Evolutionary conservation across 2,113 vertebrate genomes (phyloP), one percentile per base, ranked within the genome.

Genomic region (Chunga burmeisteri): DNA sequence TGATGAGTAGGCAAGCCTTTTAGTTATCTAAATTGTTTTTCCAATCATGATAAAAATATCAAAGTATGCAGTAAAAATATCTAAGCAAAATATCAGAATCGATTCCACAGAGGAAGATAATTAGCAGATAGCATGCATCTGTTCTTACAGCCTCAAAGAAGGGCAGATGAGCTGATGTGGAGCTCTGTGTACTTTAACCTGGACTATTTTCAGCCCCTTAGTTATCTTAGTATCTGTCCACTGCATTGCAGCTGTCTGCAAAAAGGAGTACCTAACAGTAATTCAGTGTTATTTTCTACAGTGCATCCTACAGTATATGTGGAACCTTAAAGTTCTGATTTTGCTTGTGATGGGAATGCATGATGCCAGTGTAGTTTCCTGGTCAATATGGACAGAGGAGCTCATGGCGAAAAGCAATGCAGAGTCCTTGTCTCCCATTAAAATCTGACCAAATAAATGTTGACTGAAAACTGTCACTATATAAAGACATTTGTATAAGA

Each of bases 21-120:
- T 82, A 90, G 92, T 88, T 96, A 96, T 96, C 94, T 96, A 95
- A 96, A 94, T 96, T 90, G 72, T 94, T 96, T 92, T 90, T 78
- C 92, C 67, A 80, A 93, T 93, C 67, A 58, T 74, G 95, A 92
- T 90, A 97, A 96, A 96, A 96, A 96, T 96, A 96, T 94, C 92
- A 83, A 96, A 95, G 95, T 90, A 42, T 90, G 85, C 70, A 73
- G 81, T 94, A 96, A 96, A 97, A 96, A 94, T 95, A 93, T 93
- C 93, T 65, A 71, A 95, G 85, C 34, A 94, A 82, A 95, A 80
- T 86, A 91, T 65, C 59, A 5, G 87, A 72, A 74, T 97, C 85
- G 42, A 58, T 96, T 86, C 62, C 81, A 38, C 4, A 93, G 87
- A 91, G 85, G 79, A 94, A 92, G 93, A 95, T 94, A 93, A 97